Evolutionary conservation across 1,140 invertebrate genomes (phyloP).

Genomic region (Lucilia sericata): DNA sequence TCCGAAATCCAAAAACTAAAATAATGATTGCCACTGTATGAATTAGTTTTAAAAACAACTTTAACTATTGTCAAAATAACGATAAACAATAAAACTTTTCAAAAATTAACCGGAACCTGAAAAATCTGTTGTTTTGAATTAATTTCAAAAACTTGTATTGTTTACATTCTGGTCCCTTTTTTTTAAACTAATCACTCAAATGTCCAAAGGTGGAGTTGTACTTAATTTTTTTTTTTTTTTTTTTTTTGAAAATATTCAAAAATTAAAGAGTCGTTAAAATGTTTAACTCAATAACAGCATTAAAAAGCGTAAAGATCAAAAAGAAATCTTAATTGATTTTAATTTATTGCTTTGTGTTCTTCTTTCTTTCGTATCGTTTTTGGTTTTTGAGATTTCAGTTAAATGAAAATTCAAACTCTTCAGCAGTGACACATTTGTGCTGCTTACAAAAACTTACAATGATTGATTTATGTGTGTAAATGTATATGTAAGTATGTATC

Average conservation of each 20-base stretch:
- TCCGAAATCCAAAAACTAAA: too few relatives aligned
- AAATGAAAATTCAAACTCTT: conserved; percentile 33
- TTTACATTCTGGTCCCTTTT: too few relatives aligned
- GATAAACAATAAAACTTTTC: too few relatives aligned
- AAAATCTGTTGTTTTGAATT: too few relatives aligned
- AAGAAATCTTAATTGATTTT: conserved; percentile 39
- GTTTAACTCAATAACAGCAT: conserved; percentile 6
- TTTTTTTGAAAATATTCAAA: neutral
- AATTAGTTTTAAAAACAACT: too few relatives aligned
- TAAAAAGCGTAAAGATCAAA: conserved; percentile 34
- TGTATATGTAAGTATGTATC: neutral
- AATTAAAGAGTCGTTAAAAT: neutral
- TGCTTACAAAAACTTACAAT: conserved; percentile 31
- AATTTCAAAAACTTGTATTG: too few relatives aligned
- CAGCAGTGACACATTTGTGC: conserved; percentile 29
- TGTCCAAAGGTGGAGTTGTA: too few relatives aligned
- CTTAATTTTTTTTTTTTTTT: too few relatives aligned
- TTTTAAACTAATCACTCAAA: too few relatives aligned
- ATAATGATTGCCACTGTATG: too few relatives aligned
- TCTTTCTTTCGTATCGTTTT: neutral
- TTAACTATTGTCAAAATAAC: too few relatives aligned
- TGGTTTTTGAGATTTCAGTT: conserved; percentile 11
- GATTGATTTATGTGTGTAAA: conserved; percentile 37
- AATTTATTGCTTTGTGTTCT: conserved; percentile 27
- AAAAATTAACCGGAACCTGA: too few relatives aligned